Evolutionary conservation across 2,113 vertebrate species (phyloP), one percentile per base, ranked within the genome.

Genomic region (Carassius gibelio): DNA sequence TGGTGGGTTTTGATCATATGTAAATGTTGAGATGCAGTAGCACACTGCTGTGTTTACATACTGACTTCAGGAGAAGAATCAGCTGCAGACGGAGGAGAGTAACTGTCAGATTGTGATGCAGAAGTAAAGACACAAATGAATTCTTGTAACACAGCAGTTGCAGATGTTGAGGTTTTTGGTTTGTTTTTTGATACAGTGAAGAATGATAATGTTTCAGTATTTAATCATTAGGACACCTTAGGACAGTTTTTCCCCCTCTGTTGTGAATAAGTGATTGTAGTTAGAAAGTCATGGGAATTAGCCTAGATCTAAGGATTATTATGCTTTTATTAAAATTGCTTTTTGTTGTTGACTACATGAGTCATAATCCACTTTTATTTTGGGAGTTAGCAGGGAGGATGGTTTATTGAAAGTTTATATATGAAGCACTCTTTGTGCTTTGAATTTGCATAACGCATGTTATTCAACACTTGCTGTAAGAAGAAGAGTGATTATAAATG

Each of bases 351-450:
- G 4, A 52, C 48, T 76, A 1, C 23, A 34, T 55, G 52, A 55
- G 75, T 77, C 4, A 8, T 76, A 19, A 57, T 76, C 23, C 8
- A 34, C 9, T 76, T 76, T 76, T 21, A 9, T 55, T 19, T 9
- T 11, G 38, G n/a, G 38, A 19, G 75, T 66, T 30, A 76, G 11
- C 23, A 30, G 48, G 38, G 17, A 26, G 3, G 45, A 55, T 30
- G 15, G 50, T 76, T 55, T 55, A 34, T 19, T 76, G 14, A 9
- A 15, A 21, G 48, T 85, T 19, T 17, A 14, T 13, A 34, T 61
- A 91, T 92, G 86, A 94, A 93, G 74, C n/a, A 83, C 42, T 88
- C 89, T 89, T 92, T 93, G 88, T 93, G 62, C 86, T 84, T 72
- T 55, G 42, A 79, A 89, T 82, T 68, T 88, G 80, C 42, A 84